Evolutionary conservation across 2,113 vertebrate genomes (phyloP), one percentile per base, ranked within the genome.

Genomic region (Thermophis baileyi): DNA sequence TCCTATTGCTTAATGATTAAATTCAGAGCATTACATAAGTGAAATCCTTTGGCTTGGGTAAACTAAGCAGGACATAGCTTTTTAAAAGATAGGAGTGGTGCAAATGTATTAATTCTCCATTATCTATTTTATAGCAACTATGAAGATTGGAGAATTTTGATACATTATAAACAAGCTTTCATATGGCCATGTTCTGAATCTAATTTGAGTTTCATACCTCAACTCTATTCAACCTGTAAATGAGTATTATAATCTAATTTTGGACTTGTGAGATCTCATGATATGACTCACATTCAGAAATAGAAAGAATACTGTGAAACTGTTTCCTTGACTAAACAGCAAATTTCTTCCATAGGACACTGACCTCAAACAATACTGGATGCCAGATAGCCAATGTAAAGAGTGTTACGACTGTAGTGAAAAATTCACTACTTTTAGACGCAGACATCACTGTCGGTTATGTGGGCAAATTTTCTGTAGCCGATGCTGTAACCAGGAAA

Each of bases 381-480:
- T 99, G 99, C 99, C 99, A 8, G 99, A 99, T 93, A 99, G 99
- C 96, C 99, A 99, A 91, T 99, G 99, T 95, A 99, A 99, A 94
- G 99, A 99, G 95, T 99, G 99, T 93, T 99, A 99, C 27, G 99
- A 99, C 97, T 99, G 99, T 93, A 99, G 98, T 3, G 99, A 99
- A 97, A 99, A 99, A 95, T 99, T 99, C 94, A 99, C 99, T 30
- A 99, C 99, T 40, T 99, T 99, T 94, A 97, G 99, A 2, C 98
- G 99, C 16, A 98, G 99, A 24, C 99, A 99, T 95, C 99, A 99
- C 94, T 99, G 99, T 96, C 98, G 99, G 1, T 97, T 99, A 2
- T 99, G 99, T 63, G 99, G 99, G 2, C 99, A 99, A 97, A 99
- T 99, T 96, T 99, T 99, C 97, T 99, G 99, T 95, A 99, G 99